Evolutionary conservation across 2,113 vertebrate species (phyloP).

Genomic region (Eidolon helvum): DNA sequence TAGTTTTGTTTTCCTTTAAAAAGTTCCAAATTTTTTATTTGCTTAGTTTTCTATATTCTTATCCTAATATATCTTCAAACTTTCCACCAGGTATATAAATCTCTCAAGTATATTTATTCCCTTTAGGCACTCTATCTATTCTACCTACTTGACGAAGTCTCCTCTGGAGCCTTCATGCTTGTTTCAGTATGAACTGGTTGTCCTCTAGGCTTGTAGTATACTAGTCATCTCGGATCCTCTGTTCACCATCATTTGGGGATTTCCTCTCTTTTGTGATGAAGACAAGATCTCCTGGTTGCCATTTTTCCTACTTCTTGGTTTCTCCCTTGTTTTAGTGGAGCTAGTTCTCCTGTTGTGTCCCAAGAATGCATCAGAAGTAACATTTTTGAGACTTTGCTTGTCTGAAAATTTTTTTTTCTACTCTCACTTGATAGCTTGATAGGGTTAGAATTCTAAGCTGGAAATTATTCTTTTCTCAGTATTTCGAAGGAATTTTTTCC

Average conservation of each 20-base stretch:
- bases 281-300: not conserved
- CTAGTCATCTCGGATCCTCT: not conserved
- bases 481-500: conserved; percentile 7
- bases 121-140: not conserved
- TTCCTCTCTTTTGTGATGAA: not conserved
- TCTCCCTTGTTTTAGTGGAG: not conserved
- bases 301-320: not conserved
- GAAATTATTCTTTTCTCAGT: not conserved
- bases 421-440: not conserved
- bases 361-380: not conserved
- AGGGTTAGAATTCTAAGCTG: not conserved
- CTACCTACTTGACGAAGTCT: not conserved
- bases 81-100: not conserved
- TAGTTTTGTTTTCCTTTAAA: not conserved
- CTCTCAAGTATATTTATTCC: not conserved
- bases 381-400: not conserved
- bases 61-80: not conserved
- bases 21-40: not conserved
- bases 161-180: not conserved
- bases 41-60: not conserved
- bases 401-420: conserved; percentile 5
- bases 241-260: not conserved
- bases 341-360: not conserved
- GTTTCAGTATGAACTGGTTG: not conserved
- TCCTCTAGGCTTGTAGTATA: not conserved